A percentile compares a stretch with the other conserved stretches of the same genome.
Evolutionary conservation across 2,113 vertebrate species (phyloP).

Genomic region (Eonycteris spelaea): DNA sequence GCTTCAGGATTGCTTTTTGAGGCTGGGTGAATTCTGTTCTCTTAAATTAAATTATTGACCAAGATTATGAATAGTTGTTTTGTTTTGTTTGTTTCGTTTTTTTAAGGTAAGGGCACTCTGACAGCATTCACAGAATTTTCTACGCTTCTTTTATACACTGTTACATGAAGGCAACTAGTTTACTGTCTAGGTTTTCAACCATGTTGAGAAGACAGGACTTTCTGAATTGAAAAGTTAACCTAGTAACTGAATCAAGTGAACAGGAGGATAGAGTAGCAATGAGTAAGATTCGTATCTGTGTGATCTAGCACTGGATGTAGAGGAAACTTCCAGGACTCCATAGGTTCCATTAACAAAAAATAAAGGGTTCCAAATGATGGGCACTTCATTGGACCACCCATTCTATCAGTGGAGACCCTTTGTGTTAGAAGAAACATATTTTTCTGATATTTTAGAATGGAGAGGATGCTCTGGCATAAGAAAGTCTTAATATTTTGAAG

Average conservation of each 20-base stretch:
- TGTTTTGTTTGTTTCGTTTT: neutral
- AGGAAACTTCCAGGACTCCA: neutral
- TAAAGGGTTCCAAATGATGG: neutral
- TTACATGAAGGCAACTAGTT: neutral
- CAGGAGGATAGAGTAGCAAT: neutral
- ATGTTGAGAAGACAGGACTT: neutral
- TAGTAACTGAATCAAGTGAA: neutral
- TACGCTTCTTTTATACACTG: neutral
- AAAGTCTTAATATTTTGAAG: neutral
- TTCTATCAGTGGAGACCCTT: neutral
- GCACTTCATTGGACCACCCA: neutral
- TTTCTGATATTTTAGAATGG: neutral
- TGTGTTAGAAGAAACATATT: neutral
- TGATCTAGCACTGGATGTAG: neutral
- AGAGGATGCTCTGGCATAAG: neutral
- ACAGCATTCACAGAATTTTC: neutral
- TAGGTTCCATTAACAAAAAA: neutral
- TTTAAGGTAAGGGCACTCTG: neutral
- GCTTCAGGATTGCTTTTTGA: neutral
- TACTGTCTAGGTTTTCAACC: neutral
- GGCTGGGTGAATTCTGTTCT: neutral
- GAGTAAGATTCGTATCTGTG: neutral
- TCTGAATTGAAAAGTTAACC: neutral
- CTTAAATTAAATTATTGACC: neutral
- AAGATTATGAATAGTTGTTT: neutral